Base-by-base conservation (phyloP, 2,888 invertebrate genomes). In the Himalopsyche tibetana region DNA sequence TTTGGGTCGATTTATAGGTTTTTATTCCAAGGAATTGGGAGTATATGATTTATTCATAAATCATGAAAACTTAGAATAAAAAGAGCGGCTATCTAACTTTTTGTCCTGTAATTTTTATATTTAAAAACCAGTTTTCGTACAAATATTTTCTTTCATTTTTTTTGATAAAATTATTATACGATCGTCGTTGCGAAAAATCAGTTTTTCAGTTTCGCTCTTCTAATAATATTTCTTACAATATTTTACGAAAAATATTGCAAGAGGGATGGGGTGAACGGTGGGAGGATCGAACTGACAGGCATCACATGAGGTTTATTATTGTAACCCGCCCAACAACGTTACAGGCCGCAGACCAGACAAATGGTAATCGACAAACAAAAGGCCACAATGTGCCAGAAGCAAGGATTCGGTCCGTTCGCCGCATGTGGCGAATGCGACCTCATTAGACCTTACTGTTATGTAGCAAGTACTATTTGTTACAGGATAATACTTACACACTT, bases 301-400 rank as follows among this genome's bases (percentile, higher is more conserved):
- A 63, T 63, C 28, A n/a, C 28, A 63, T 19, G 63, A 3, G 63
- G 63, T 63, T 1, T 63, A 19, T 19, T 19, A 19, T 63, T 63
- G 51, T 51, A 15, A 19, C 4, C 63, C 63, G 28, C 63, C 63
- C 63, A 6, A 19, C 15, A 63, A 19, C 19, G 28, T n/a, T 63
- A 19, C 63, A n/a, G 63, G 2, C 19, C 63, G 28, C 63, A 28
- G 15, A 28, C 63, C 63, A 19, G 63, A 63, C 63, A 63, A 63
- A 63, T 19, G 63, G 63, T 63, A 19, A 63, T 63, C 63, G 63
- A 63, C 63, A 63, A 63, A 63, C 63, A 63, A 63, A 63, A 8
- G 63, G 63, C 19, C n/a, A 63, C 19, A 63, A 63, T 63, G 28
- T 19, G 63, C 63, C 63, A 63, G 63, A 63, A 63, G 28, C 63